Evolutionary conservation across 2,113 vertebrate species (phyloP).

Genomic region (Thymallus thymallus): DNA sequence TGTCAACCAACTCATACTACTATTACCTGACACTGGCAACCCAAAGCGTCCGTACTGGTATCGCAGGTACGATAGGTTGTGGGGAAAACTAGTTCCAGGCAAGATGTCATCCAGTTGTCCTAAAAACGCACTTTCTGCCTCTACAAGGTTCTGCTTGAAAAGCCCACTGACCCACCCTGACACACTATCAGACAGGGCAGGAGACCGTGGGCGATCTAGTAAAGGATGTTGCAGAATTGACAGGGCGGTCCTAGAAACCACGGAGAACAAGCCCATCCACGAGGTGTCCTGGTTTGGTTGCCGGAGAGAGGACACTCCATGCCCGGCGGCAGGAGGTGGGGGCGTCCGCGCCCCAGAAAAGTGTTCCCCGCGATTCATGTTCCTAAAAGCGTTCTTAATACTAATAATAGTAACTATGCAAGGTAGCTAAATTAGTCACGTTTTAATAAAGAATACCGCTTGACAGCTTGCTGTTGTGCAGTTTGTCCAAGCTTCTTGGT

Average conservation of each 20-base stretch:
- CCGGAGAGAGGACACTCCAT: conserved; percentile 24
- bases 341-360: conserved; percentile 31
- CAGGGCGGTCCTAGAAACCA: conserved; percentile 68
- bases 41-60: conserved; percentile 33
- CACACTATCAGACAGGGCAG: not conserved
- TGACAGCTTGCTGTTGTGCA: no score
- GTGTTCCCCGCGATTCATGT: conserved; percentile 40
- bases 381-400: conserved; percentile 57
- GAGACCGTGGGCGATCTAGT: conserved; percentile 29
- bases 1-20: conserved; percentile 46
- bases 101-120: conserved; percentile 47
- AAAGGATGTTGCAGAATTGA: conserved; percentile 61
- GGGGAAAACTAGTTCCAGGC: conserved; percentile 25
- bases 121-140: conserved; percentile 37
- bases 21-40: not conserved
- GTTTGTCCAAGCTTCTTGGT: no score
- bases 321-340: conserved; percentile 17
- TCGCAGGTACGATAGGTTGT: conserved; percentile 39
- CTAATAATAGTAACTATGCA: not conserved
- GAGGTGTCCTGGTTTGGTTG: conserved; percentile 57
- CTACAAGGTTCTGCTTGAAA: conserved; percentile 19
- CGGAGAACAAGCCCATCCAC: conserved; percentile 66
- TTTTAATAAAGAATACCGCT: no score
- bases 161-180: conserved; percentile 10
- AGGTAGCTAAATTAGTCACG: not conserved